Base-by-base conservation (phyloP, 2,797 vertebrate species). In the Tauraco hartlaubi region DNA sequence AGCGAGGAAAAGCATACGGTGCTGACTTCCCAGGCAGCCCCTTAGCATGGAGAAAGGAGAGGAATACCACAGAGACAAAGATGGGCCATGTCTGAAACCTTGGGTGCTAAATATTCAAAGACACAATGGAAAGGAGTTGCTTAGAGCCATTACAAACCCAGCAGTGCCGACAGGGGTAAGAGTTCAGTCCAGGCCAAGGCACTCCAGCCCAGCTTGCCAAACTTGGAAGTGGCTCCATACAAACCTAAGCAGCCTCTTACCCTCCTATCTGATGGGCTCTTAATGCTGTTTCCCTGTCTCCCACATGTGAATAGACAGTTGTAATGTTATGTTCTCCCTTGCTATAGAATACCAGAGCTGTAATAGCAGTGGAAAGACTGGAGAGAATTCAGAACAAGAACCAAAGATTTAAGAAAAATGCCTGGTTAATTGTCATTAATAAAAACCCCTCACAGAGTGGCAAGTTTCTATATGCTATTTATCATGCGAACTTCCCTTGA, bases 231-330 rank as follows among this genome's bases (percentile, higher is more conserved):
- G 61, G 20, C 54, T 96, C 77, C 85, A 64, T 41, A 90, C 14
- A 44, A 91, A 93, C 59, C 61, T 75, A 61, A 91, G 59, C 73
- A 95, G 88, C 49, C 64, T 96, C 77, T 88, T 93, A 68, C 44
- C 51, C 37, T 64, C 82, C 88, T 78, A 92, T 91, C 92, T 90
- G 91, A 93, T 84, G 72, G 93, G 87, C 94, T 61, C 22, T 74
- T 43, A 59, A 83, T 29, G 33, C 72, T 84, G 83, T 79, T 95
- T 56, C 56, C 78, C 56, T 14, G 4, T 90, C 73, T 82, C 66
- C 80, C 35, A 78, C 18, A 0, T 39, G 61, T 51, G 68, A 92
- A 55, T 6, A 78, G 44, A 46, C 29, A 72, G 77, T 69, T 64
- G 28, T 66, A 78, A 84, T 73, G 33, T 78, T 95, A 37, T 84